These are phyloP conservation scores for Sterna hirundo DNA, from an alignment of 2,113 vertebrate species.

Conservation along the genomic window DNA sequence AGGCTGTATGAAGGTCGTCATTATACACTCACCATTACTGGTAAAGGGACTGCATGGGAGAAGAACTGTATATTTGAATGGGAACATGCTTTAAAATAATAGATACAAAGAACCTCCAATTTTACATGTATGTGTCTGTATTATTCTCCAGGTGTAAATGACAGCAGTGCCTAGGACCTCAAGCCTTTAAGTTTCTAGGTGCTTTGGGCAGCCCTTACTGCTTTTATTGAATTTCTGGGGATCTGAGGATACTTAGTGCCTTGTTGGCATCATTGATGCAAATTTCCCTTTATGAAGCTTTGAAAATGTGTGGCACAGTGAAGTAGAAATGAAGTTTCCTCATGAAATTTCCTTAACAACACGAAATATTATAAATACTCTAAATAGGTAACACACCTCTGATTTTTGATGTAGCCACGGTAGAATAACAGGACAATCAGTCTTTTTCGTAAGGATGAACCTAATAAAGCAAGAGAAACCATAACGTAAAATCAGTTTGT, in stretches of 20 bases:
- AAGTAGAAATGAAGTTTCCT: background rate
- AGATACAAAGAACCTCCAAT: background rate
- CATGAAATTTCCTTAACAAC: background rate
- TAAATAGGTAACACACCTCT: background rate
- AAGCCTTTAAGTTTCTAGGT: background rate
- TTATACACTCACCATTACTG: background rate
- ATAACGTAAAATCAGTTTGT: background rate
- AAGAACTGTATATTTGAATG: background rate
- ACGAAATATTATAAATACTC: background rate
- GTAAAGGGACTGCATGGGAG: background rate
- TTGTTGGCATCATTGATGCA: background rate
- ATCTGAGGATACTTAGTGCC: background rate
- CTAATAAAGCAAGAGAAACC: background rate
- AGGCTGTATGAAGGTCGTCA: background rate
- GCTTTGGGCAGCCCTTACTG: background rate
- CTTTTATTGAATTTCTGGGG: background rate
- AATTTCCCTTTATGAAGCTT: background rate
- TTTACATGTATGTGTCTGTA: background rate
- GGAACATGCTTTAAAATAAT: background rate
- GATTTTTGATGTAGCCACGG: background rate
- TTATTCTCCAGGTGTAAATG: background rate
- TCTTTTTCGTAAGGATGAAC: background rate
- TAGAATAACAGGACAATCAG: background rate
- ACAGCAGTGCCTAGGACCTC: background rate
- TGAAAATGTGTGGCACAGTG: background rate